Conservation (phyloP, 2,113 vertebrate species). For the Gracilinanus agilis region DNA sequence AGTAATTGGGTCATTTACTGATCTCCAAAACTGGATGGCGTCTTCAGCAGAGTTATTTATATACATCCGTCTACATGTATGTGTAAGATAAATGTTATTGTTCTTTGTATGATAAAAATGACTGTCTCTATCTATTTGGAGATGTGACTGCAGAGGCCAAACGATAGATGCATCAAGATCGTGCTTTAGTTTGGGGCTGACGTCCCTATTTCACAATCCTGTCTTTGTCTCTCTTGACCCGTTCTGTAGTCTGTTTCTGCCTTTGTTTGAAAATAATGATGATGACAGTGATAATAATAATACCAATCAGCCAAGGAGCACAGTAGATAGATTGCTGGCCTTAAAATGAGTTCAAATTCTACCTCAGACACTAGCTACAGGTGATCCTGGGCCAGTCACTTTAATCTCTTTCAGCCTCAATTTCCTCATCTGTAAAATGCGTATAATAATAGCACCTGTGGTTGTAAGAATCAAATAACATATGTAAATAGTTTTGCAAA, state of each 20-base stretch:
- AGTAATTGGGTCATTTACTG: slow-evolving; percentile 29
- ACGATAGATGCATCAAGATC: not conserved
- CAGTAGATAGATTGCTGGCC: not conserved
- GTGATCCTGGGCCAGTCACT: not conserved
- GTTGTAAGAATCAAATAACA: not conserved
- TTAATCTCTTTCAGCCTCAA: not conserved
- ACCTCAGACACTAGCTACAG: not conserved
- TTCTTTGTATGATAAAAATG: not conserved
- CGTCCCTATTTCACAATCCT: not conserved
- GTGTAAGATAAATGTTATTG: not conserved
- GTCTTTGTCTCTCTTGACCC: not conserved
- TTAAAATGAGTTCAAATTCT: not conserved
- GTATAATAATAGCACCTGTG: not conserved
- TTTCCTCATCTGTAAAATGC: not conserved
- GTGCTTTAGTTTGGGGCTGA: not conserved
- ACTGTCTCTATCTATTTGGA: not conserved
- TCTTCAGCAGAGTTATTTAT: not conserved
- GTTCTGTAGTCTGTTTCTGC: not conserved
- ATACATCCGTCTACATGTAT: rapidly evolving
- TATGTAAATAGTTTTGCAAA: not conserved
- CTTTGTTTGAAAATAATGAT: not conserved
- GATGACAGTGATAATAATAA: not conserved
- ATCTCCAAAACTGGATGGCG: slow-evolving; percentile 12
- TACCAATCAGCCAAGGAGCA: not conserved
- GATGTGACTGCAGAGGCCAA: not conserved